These are phyloP conservation scores for Catharus ustulatus DNA, from an alignment of 2,797 vertebrate species.

Conservation along the genomic window DNA sequence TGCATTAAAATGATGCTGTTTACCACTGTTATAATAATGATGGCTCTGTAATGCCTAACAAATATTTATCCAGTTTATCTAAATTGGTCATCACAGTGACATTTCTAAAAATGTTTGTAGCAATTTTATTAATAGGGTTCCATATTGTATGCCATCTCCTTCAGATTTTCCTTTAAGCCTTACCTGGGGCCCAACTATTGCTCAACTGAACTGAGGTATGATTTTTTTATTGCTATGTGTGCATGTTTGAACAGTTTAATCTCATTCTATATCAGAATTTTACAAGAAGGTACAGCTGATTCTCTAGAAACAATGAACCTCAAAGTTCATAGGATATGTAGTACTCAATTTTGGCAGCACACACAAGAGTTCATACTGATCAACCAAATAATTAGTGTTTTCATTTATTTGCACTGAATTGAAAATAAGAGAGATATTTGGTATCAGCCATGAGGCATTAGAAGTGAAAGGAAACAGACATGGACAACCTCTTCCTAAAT, in stretches of 20 bases:
- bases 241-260: neutral
- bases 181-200: neutral
- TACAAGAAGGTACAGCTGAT: neutral
- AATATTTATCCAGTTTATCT: conserved; percentile 36
- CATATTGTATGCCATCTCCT: neutral
- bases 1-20: conserved; percentile 33
- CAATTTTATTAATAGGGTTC: neutral
- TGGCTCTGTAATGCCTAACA: neutral
- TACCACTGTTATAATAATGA: neutral
- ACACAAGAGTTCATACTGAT: neutral
- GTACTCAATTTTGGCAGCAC: neutral
- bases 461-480: neutral
- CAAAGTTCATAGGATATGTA: neutral
- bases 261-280: neutral
- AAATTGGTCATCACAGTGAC: neutral
- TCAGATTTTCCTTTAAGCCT: neutral
- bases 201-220: neutral
- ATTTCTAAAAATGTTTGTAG: neutral
- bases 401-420: neutral
- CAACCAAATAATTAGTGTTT: neutral
- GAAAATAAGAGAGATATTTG: neutral
- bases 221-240: neutral
- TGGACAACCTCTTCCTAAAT: neutral
- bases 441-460: neutral
- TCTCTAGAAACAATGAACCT: neutral